Conservation (phyloP, 2,113 vertebrate genomes). For the Crotalus helleri region DNA sequence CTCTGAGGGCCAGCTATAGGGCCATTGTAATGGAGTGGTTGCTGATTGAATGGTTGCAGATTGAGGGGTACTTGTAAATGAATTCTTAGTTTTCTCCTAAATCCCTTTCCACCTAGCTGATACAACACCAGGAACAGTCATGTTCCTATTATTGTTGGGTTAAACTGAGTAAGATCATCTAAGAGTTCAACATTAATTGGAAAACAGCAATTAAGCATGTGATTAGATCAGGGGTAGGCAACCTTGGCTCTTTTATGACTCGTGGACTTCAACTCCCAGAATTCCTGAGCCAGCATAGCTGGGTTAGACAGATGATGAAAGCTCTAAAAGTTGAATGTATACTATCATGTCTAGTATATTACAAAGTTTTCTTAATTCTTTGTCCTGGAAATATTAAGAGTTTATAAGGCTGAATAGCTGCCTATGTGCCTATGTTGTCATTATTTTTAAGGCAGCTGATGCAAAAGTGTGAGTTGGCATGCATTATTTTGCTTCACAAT, state of each 20-base stretch:
- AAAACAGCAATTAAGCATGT: no score
- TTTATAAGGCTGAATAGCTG: neutral
- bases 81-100: neutral
- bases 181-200: no score
- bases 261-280: no score
- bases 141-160: neutral
- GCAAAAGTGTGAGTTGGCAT: neutral
- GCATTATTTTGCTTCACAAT: neutral
- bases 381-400: neutral
- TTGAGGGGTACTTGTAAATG: neutral
- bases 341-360: neutral
- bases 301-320: no score
- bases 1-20: no score
- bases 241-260: no score
- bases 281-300: no score
- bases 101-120: neutral
- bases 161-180: neutral
- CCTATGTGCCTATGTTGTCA: neutral
- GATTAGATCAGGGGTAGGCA: no score
- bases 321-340: neutral
- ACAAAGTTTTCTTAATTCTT: neutral
- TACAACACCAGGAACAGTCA: neutral
- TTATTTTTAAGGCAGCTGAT: neutral
- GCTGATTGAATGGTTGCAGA: neutral
- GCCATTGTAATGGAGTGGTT: neutral